A percentile compares a stretch with the other conserved stretches of the same genome.
Conservation (phyloP, 2,113 vertebrate genomes). For the Xenus cinereus region DNA sequence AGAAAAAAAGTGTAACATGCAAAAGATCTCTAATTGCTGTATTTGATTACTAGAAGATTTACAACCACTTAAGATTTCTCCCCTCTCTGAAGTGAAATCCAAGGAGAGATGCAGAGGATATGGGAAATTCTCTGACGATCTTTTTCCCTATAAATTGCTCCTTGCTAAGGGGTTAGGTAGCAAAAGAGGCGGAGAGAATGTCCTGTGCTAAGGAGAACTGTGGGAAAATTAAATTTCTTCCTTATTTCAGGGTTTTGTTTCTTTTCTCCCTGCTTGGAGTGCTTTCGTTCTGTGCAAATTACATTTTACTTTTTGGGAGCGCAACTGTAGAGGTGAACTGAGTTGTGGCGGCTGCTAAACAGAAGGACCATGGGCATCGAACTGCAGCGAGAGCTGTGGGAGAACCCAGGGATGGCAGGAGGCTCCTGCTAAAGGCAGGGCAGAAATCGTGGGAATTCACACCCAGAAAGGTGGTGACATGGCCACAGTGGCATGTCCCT, state of each 20-base stretch:
- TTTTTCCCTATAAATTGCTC: not conserved
- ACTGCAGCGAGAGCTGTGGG: accelerated
- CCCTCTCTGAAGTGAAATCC: constrained; percentile 37
- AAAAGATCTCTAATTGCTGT: constrained; percentile 3
- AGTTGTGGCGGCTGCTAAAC: not conserved
- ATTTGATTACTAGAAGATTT: constrained; percentile 60
- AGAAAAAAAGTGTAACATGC: not conserved
- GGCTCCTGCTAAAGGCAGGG: not conserved
- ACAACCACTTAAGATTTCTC: not conserved
- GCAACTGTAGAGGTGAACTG: accelerated
- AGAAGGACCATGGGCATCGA: accelerated
- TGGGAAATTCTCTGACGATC: not conserved
- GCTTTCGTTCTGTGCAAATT: not conserved
- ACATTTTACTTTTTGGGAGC: not conserved
- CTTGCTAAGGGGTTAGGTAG: not conserved
- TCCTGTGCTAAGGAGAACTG: not conserved
- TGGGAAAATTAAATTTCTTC: not conserved
- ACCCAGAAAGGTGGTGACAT: not conserved
- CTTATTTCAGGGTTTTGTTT: not conserved
- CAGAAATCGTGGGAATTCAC: not conserved
- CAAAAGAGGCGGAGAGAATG: not conserved
- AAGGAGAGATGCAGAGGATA: constrained; percentile 43
- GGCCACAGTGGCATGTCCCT: accelerated
- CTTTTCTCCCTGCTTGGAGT: not conserved
- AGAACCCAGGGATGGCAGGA: not conserved